phyloP scores from a whole-genome alignment of 2,888 invertebrate genomes.

The Stegana nigrithorax region DNA sequence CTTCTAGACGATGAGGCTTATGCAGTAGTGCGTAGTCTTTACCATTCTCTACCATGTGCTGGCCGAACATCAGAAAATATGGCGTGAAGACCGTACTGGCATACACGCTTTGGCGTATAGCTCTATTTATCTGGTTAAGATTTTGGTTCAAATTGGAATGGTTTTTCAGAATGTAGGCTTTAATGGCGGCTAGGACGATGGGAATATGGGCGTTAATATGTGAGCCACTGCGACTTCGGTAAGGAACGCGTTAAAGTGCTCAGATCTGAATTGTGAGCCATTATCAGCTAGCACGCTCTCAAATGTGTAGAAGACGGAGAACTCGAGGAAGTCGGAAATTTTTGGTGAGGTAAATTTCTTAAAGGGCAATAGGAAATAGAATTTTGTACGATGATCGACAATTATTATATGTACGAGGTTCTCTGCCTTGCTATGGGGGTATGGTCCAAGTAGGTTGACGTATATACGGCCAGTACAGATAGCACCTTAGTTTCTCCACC shows the following conservation, averaged over 20 bases:
- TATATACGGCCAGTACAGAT: neutral
- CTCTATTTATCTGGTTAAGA: neutral
- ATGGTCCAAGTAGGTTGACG: constrained; percentile 23
- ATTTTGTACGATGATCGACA: constrained; percentile 24
- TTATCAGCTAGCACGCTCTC: constrained; percentile 38
- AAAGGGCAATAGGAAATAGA: constrained; percentile 15
- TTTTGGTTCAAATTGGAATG: neutral
- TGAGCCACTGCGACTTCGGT: no score
- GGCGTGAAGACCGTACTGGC: neutral
- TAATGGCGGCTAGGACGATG: neutral
- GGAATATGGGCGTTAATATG: no score
- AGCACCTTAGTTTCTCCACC: neutral
- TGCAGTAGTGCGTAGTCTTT: no score
- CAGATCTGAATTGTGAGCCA: constrained; percentile 19
- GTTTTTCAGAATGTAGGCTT: neutral
- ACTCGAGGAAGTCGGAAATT: constrained; percentile 8
- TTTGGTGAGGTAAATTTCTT: constrained; percentile 13
- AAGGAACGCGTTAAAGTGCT: neutral
- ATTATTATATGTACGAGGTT: constrained; percentile 18
- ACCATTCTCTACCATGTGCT: constrained; percentile 4
- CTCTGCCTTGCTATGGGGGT: constrained; percentile 15
- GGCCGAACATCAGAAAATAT: constrained; percentile 2
- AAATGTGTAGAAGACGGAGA: constrained; percentile 37
- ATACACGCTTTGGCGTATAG: neutral
- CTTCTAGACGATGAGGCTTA: neutral